These are phyloP conservation scores for Thymelicus lineola DNA, from an alignment of 2,888 invertebrate species.

Conservation along the genomic window DNA sequence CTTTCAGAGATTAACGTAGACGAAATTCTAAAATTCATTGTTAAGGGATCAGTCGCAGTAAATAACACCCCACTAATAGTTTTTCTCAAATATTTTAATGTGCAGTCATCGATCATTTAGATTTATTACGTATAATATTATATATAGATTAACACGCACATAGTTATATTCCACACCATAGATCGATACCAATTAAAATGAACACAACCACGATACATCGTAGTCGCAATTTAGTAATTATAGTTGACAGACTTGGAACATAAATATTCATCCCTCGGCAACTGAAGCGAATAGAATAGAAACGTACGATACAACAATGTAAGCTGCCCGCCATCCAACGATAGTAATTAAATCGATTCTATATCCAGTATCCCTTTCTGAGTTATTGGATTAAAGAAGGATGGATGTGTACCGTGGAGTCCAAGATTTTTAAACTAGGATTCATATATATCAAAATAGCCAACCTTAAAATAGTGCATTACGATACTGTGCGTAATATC, in stretches of 20 bases:
- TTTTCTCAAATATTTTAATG: too few species aligned
- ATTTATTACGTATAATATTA: too few species aligned
- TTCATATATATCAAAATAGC: too few species aligned
- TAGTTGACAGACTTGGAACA: slow-evolving; percentile 53
- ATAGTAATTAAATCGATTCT: slow-evolving; percentile 46
- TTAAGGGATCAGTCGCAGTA: too few species aligned
- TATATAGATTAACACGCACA: too few species aligned
- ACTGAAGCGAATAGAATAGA: slow-evolving; percentile 59
- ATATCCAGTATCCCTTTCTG: slow-evolving; percentile 41
- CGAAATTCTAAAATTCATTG: too few species aligned
- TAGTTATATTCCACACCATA: background rate
- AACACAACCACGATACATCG: slow-evolving; percentile 22
- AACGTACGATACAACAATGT: slow-evolving; percentile 51
- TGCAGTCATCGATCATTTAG: too few species aligned
- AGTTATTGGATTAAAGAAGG: slow-evolving; percentile 37
- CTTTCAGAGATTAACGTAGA: too few species aligned
- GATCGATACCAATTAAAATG: slow-evolving; percentile 11
- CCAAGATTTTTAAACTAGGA: background rate
- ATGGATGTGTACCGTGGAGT: slow-evolving; percentile 12
- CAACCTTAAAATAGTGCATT: too few species aligned
- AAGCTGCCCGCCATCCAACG: slow-evolving; percentile 13
- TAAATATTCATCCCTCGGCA: slow-evolving; percentile 66
- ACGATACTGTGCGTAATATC: too few species aligned
- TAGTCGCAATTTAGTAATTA: slow-evolving; percentile 48
- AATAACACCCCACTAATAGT: too few species aligned